phyloP scores from a whole-genome alignment of 2,113 vertebrate species.

The Sturnira hondurensis region DNA sequence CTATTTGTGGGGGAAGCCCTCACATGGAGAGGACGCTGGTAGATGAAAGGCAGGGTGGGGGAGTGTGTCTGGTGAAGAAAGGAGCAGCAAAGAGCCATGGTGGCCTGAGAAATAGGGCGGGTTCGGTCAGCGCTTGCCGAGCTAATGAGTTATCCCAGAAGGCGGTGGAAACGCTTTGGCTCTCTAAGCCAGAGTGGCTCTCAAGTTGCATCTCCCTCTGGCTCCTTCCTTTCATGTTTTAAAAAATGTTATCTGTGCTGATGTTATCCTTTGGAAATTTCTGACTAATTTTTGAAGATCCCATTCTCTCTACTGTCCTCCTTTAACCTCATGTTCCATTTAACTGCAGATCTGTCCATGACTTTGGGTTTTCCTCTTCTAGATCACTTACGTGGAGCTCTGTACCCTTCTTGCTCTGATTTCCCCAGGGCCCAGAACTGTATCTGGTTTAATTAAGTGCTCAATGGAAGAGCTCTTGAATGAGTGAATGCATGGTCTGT shows the following conservation, averaged over 20 bases:
- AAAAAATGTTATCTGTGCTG: background rate
- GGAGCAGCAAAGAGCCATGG: background rate
- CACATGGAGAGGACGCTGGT: background rate
- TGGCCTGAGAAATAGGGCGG: background rate
- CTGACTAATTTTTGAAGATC: background rate
- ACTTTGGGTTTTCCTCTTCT: background rate
- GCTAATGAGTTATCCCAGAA: background rate
- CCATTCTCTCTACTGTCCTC: background rate
- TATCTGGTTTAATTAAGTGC: background rate
- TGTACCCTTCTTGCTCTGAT: background rate
- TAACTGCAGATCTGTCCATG: background rate
- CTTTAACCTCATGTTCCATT: background rate
- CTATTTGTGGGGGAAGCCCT: background rate
- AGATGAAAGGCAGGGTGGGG: background rate
- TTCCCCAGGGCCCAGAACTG: background rate
- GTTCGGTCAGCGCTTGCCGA: background rate
- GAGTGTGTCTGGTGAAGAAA: background rate
- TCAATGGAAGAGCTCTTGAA: background rate
- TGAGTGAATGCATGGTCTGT: background rate
- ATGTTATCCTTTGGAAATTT: background rate
- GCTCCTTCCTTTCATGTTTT: background rate
- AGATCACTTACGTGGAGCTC: background rate
- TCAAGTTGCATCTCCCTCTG: background rate
- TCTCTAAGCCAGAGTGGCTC: background rate
- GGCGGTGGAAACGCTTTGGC: background rate